A percentile compares a stretch with the other conserved stretches of the same genome.
These are phyloP conservation scores for Myanophis thanlyinensis DNA, from an alignment of 2,113 vertebrate species.

Conservation along the genomic window DNA sequence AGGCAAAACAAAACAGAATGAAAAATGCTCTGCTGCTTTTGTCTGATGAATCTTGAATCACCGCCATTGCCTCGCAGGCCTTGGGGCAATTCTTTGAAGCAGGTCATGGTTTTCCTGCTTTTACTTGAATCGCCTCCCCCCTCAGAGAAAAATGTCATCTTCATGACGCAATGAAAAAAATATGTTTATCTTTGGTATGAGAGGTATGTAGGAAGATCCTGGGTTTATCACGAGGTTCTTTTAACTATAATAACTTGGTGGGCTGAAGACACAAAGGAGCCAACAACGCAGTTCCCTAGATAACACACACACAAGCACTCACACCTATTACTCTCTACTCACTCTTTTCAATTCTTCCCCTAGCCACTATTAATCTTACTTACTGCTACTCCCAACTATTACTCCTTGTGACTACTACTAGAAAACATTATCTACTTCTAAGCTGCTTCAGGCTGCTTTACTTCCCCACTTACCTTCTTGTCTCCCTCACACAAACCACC, in stretches of 20 bases:
- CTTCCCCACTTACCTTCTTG: neutral
- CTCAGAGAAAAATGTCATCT: neutral
- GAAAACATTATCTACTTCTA: neutral
- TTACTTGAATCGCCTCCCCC: neutral
- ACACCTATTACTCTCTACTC: neutral
- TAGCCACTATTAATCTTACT: neutral
- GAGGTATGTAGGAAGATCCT: neutral
- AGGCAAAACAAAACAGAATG: neutral
- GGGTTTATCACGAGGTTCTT: neutral
- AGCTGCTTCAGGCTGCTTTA: neutral
- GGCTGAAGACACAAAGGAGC: neutral
- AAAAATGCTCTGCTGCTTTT: neutral
- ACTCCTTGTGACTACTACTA: neutral
- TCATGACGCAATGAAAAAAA: neutral
- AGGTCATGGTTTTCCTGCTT: slow-evolving; percentile 19
- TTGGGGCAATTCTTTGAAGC: neutral
- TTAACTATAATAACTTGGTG: neutral
- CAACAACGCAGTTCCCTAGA: neutral
- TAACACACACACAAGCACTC: neutral
- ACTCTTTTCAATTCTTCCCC: neutral
- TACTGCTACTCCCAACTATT: neutral
- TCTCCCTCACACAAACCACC: neutral
- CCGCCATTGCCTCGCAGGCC: neutral
- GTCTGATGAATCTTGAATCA: slow-evolving; percentile 5
- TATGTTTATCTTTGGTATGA: neutral